phyloP scores from a whole-genome alignment of 2,113 vertebrate genomes.

The Anoplopoma fimbria region DNA sequence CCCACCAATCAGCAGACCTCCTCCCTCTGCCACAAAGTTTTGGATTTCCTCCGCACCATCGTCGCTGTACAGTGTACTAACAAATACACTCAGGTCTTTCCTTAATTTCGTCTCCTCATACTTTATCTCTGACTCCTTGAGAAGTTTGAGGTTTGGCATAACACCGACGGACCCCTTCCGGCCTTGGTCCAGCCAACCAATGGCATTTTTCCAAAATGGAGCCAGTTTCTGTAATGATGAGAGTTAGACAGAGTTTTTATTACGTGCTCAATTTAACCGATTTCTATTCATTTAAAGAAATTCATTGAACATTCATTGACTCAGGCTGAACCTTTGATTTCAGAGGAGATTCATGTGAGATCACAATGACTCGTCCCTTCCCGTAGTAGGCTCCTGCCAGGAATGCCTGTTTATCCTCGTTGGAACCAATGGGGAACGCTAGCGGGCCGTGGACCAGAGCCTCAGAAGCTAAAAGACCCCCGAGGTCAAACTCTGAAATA shows the following conservation, averaged over 20 bases:
- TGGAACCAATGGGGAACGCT: background rate
- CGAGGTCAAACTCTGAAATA: slow-evolving; percentile 78
- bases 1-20: slow-evolving; percentile 87
- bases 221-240: slow-evolving; percentile 47
- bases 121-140: slow-evolving; percentile 17
- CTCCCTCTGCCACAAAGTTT: slow-evolving; percentile 86
- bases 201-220: slow-evolving; percentile 76
- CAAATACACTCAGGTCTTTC: slow-evolving; percentile 56
- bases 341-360: slow-evolving; percentile 78
- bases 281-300: background rate
- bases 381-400: background rate
- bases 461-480: slow-evolving; percentile 65
- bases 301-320: background rate
- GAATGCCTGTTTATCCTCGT: background rate
- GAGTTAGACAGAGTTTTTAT: no score
- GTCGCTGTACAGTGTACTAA: slow-evolving; percentile 51
- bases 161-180: slow-evolving; percentile 68
- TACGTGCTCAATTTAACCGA: no score
- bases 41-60: slow-evolving; percentile 69
- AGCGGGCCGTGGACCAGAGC: slow-evolving; percentile 19
- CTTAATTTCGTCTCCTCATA: slow-evolving; percentile 34
- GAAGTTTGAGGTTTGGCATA: background rate
- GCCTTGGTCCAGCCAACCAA: slow-evolving; percentile 84
- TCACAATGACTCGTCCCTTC: slow-evolving; percentile 57
- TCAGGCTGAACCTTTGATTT: slow-evolving; percentile 39